phyloP scores from a whole-genome alignment of 2,888 invertebrate species.

The Strigamia crassipes region DNA sequence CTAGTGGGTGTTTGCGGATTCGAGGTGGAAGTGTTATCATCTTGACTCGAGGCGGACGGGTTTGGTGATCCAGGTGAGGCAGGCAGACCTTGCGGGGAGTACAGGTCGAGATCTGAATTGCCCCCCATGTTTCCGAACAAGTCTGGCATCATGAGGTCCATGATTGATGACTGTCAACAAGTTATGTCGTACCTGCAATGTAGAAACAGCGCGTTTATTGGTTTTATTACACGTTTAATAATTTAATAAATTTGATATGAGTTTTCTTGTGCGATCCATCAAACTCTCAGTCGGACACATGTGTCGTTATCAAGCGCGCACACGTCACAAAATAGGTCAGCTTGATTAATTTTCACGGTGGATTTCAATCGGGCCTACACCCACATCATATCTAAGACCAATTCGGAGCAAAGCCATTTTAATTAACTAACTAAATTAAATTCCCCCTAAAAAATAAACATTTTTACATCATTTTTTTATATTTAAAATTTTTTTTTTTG shows the following conservation, averaged over 20 bases:
- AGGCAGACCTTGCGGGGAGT: constrained; percentile 24
- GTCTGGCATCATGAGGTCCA: constrained; percentile 46
- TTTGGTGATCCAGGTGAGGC: constrained; percentile 42
- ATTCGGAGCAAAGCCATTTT: neutral
- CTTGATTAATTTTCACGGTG: constrained; percentile 24
- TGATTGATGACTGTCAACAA: neutral
- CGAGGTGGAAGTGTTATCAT: neutral
- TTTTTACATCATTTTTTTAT: neutral
- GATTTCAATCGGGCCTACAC: neutral
- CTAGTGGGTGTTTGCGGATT: constrained; percentile 39
- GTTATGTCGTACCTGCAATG: neutral
- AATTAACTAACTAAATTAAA: neutral
- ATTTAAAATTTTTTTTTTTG: neutral
- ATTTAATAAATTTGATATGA: neutral
- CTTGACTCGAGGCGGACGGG: constrained; percentile 24
- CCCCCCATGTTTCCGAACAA: constrained; percentile 41
- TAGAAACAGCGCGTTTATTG: neutral
- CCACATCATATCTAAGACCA: constrained; percentile 3
- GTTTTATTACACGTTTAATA: neutral
- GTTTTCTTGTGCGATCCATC: neutral
- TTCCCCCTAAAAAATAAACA: neutral
- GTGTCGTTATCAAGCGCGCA: neutral
- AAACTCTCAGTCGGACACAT: neutral
- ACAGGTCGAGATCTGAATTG: constrained; percentile 44
- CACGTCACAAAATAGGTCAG: neutral